Evolutionary conservation across 2,113 vertebrate genomes (phyloP), one percentile per base, ranked within the genome.

Genomic region (Nothoprocta perdicaria): DNA sequence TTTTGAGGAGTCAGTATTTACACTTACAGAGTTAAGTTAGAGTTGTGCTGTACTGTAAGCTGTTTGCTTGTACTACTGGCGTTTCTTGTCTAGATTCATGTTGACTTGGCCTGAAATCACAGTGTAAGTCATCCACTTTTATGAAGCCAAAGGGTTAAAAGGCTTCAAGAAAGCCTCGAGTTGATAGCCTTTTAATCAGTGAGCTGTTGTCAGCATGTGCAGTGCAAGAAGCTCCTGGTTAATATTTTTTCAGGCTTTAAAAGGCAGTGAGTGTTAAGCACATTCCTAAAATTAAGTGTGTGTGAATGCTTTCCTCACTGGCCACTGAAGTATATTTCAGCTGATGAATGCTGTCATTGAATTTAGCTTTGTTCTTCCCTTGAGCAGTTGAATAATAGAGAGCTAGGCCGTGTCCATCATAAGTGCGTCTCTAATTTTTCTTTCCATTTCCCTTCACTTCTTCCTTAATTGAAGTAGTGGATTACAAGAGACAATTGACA

Each of bases 381-480:
- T 58, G 45, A 69, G 35, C 43, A 73, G 24, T 21, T 62, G 55
- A 69, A 66, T 82, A 68, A 43, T 55, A 40, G 18, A 63, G 41
- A 68, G 38, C 78, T 76, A 92, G 53, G 50, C 86, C 53, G 76
- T 58, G 57, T 86, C 46, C 50, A 48, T 88, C 66, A 84, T 83
- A 12, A 24, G 11, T 0, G 0, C 55, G 14, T 69, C 61, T 62
- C 8, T 75, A 84, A 53, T 93, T 88, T 91, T 84, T 14, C 45
- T 67, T 67, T 75, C 67, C 21, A 29, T 86, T 91, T 85, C 31
- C 16, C 24, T 86, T 89, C 31, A 22, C 35, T 14, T 81, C n/a
- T 78, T 90, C 50, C 72, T 92, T 94, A 88, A 68, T 68, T 88
- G 60, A 80, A 90, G 31, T 73, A 73, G n/a, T 76, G 40, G 58